Percentiles rank a stretch among this genome's conserved stretches.
These are phyloP conservation scores for Lepidostoma basale DNA, from an alignment of 1,140 invertebrate species.

Conservation along the genomic window DNA sequence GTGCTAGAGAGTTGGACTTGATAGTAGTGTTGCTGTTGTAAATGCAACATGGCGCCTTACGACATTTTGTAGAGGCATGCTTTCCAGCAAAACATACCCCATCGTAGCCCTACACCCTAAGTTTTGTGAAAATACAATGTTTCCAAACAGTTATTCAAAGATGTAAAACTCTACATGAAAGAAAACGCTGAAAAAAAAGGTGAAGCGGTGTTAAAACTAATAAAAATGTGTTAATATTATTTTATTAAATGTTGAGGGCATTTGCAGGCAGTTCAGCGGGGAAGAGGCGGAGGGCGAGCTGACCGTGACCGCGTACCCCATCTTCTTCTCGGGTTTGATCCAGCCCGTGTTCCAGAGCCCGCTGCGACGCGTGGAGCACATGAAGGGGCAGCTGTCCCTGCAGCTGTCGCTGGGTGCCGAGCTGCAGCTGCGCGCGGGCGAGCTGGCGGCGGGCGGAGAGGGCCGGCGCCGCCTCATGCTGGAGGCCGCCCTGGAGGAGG, in stretches of 20 bases:
- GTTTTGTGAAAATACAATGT: too few relatives aligned
- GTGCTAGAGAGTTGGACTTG: too few relatives aligned
- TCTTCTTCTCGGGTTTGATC: constrained; percentile 76
- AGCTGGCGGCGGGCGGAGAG: constrained; percentile 74
- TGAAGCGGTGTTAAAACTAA: too few relatives aligned
- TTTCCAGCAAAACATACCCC: too few relatives aligned
- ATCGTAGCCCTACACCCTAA: too few relatives aligned
- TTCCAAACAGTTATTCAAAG: too few relatives aligned
- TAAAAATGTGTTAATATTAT: too few relatives aligned
- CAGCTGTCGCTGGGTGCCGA: constrained; percentile 73
- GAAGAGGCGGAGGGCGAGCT: constrained; percentile 81
- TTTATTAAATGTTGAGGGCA: constrained; percentile 39
- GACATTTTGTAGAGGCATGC: too few relatives aligned
- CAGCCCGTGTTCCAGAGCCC: constrained; percentile 80
- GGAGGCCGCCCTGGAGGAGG: constrained; percentile 82
- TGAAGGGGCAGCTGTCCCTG: constrained; percentile 77
- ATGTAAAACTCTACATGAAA: too few relatives aligned
- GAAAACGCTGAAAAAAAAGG: background rate
- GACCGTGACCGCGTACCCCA: constrained; percentile 75
- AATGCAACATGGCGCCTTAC: too few relatives aligned
- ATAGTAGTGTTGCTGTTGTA: too few relatives aligned
- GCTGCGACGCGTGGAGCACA: constrained; percentile 76
- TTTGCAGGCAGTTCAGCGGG: constrained; percentile 66
- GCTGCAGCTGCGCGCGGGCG: constrained; percentile 67
- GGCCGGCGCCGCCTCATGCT: constrained; percentile 76